These are phyloP conservation scores for Allolobophora icterica DNA, from an alignment of 2,888 invertebrate genomes.

Conservation along the genomic window DNA sequence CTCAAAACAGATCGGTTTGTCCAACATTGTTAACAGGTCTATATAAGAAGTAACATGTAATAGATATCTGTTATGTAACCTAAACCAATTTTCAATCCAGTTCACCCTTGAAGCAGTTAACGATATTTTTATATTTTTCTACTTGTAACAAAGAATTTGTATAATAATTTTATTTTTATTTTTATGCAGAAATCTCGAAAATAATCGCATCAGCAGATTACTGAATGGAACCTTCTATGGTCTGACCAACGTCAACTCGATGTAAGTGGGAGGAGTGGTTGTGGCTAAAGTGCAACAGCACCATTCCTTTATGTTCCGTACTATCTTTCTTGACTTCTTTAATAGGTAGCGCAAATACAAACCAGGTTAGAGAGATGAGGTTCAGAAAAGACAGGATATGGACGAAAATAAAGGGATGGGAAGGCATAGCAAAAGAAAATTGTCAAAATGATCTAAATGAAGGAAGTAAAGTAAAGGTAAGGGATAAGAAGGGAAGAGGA, in stretches of 20 bases:
- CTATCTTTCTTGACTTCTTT: too few relatives aligned
- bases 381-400: background rate
- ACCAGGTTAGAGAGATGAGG: background rate
- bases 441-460: too few relatives aligned
- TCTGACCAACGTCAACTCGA: constrained; percentile 40
- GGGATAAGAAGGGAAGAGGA: too few relatives aligned
- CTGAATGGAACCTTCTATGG: constrained; percentile 42
- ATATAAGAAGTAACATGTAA: background rate
- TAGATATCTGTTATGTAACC: background rate
- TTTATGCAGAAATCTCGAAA: constrained; percentile 41
- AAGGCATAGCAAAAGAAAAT: too few relatives aligned
- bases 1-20: background rate
- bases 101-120: too few relatives aligned
- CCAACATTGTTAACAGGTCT: background rate
- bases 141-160: too few relatives aligned
- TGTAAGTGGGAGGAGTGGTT: constrained; percentile 39
- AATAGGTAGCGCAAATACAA: too few relatives aligned
- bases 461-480: too few relatives aligned
- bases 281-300: background rate
- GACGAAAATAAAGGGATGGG: background rate
- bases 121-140: too few relatives aligned
- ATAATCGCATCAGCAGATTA: constrained; percentile 39
- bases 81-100: background rate
- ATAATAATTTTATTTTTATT: background rate
- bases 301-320: too few relatives aligned